These are phyloP conservation scores for Aurelia sp. DNA, from an alignment of 30 jellyfish, hydroid and myxozoan species.

Conservation along the genomic window DNA sequence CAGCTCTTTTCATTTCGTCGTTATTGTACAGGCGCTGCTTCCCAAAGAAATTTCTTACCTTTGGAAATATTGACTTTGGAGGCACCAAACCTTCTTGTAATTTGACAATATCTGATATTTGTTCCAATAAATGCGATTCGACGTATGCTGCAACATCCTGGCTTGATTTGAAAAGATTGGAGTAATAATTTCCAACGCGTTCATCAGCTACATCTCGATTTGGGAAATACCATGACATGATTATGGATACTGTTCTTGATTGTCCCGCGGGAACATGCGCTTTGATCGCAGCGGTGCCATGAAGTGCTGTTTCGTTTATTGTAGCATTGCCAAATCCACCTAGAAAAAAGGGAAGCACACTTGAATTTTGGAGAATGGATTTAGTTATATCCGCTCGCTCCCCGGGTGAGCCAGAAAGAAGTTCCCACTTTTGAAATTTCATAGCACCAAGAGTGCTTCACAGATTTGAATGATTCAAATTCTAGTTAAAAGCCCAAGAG, in stretches of 20 bases:
- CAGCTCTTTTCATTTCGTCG: no score
- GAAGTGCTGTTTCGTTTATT: slow-evolving; percentile 86
- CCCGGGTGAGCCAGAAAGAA: no score
- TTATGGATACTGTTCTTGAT: slow-evolving; percentile 72
- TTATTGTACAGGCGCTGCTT: no score
- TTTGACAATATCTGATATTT: slow-evolving; percentile 57
- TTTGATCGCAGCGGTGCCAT: slow-evolving; percentile 87
- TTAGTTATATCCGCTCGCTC: no score
- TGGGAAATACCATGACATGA: slow-evolving; percentile 94
- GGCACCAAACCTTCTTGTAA: slow-evolving; percentile 81
- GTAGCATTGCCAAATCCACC: slow-evolving; percentile 70
- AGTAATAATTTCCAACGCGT: slow-evolving; percentile 95
- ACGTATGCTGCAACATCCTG: slow-evolving; percentile 76
- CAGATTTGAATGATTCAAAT: no score
- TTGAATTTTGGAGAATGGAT: no score
- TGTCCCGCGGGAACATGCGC: slow-evolving; percentile 87
- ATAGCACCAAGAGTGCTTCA: no score
- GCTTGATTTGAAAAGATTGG: slow-evolving; percentile 72
- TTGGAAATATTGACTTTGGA: slow-evolving; percentile 55
- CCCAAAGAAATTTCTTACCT: not conserved
- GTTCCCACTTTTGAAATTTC: no score
- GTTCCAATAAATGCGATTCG: slow-evolving; percentile 67
- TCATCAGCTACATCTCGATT: slow-evolving; percentile 95
- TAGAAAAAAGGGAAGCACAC: not conserved
- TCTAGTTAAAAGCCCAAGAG: no score